A percentile compares a stretch with the other conserved stretches of the same genome.
Conservation (phyloP, 2,797 vertebrate species). For the Pristis pectinata region DNA sequence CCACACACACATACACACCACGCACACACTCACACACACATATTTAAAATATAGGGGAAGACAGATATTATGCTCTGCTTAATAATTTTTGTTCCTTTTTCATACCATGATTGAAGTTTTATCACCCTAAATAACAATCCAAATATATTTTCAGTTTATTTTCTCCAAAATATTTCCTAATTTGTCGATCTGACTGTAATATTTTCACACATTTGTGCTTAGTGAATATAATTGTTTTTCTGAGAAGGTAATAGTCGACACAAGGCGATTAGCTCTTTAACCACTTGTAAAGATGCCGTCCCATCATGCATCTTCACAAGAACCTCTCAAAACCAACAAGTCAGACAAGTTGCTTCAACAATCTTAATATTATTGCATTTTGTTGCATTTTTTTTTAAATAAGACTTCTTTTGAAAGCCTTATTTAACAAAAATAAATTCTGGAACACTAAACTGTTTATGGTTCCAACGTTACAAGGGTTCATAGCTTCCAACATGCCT, state of each 20-base stretch:
- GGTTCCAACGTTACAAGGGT: constrained; percentile 24
- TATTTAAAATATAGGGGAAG: neutral
- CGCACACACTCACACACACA: too few relatives aligned
- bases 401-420: constrained; percentile 21
- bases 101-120: neutral
- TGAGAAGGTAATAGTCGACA: neutral
- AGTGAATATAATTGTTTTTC: neutral
- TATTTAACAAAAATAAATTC: constrained; percentile 36
- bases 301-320: neutral
- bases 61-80: neutral
- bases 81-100: neutral
- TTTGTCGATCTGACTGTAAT: neutral
- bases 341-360: neutral
- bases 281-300: neutral
- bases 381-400: neutral
- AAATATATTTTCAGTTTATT: neutral
- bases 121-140: neutral
- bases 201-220: neutral
- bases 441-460: constrained; percentile 36
- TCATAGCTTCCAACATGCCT: constrained; percentile 37
- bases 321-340: neutral
- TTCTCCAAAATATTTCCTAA: neutral
- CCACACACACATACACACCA: neutral
- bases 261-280: constrained; percentile 1
- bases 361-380: constrained; percentile 10